phyloP scores from a whole-genome alignment of 2,797 vertebrate genomes.

The Propithecus perrieri region DNA sequence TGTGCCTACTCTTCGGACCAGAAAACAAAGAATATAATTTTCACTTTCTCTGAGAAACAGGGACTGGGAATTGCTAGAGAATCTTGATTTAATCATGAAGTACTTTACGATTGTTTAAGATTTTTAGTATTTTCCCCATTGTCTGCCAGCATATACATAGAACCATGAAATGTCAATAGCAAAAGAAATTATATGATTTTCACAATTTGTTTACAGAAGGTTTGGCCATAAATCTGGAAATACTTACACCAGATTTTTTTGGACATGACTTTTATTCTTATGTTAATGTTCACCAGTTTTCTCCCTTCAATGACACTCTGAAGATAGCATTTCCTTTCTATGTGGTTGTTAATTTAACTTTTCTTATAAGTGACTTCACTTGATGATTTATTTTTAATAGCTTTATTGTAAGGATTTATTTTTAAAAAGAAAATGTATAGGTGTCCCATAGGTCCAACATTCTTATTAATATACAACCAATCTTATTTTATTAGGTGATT shows the following conservation, averaged over 20 bases:
- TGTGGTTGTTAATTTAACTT: neutral
- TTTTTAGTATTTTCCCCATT: neutral
- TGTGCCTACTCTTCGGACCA: neutral
- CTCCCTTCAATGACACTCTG: neutral
- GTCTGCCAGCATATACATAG: neutral
- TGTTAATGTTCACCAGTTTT: neutral
- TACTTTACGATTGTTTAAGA: neutral
- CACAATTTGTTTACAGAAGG: neutral
- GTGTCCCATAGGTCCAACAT: neutral
- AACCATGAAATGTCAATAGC: neutral
- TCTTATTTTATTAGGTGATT: constrained; percentile 1
- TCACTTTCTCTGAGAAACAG: neutral
- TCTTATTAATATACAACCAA: neutral
- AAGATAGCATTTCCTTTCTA: neutral
- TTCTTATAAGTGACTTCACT: neutral
- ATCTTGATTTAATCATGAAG: neutral
- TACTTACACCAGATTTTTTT: neutral
- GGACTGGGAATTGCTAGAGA: neutral
- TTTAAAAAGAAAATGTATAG: neutral
- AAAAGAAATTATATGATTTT: neutral
- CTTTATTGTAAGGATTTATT: neutral
- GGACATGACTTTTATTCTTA: neutral
- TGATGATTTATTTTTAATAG: neutral
- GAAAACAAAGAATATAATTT: neutral
- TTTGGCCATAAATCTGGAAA: neutral